Base-by-base conservation (phyloP, 2,797 vertebrate species). In the Alectoris magna region DNA sequence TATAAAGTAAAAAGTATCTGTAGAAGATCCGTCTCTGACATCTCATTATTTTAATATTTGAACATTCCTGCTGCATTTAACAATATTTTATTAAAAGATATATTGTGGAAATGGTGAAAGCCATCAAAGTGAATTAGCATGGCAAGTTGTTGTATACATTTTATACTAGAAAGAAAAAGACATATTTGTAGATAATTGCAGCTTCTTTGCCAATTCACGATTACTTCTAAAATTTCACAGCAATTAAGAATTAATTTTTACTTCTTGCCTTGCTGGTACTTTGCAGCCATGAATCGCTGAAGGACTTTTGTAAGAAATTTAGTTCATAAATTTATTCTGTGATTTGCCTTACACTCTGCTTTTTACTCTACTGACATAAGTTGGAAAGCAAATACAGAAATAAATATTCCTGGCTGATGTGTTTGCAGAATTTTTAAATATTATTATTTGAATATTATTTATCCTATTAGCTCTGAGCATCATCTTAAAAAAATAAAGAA, bases 221-320 rank as follows among this genome's bases (percentile, higher is more conserved):
- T 53, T 88, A 70, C 46, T 90, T 31, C 59, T 68, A 53, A 68
- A 66, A 90, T 44, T 81, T 88, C 62, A 53, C 26, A 62, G 46
- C 74, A 66, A 63, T 90, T 87, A 91, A 41, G 48, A 84, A 91
- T 76, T 86, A 72, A 77, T 91, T 74, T 93, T 70, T 64, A 31
- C 88, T 87, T 6, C 18, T 94, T 85, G 36, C 39, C 24, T 48
- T 43, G 63, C 43, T 83, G 63, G 6, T 55, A 55, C 15, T 76
- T 36, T 91, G 64, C 38, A 88, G 38, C 67, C 8, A 2, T 14
- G 41, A 74, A 55, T 16, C 56, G 48, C 11, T 79, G 79, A 62
- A 26, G 8, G 49, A 64, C 21, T 81, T 91, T 58, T 26, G 11
- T 73, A 48, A 55, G 49, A 41, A 19, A 38, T 15, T 79, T 58